Percentiles rank a stretch among this genome's conserved stretches.
Conservation (phyloP, 2,888 invertebrate genomes). For the Drosophila vallismaia region DNA sequence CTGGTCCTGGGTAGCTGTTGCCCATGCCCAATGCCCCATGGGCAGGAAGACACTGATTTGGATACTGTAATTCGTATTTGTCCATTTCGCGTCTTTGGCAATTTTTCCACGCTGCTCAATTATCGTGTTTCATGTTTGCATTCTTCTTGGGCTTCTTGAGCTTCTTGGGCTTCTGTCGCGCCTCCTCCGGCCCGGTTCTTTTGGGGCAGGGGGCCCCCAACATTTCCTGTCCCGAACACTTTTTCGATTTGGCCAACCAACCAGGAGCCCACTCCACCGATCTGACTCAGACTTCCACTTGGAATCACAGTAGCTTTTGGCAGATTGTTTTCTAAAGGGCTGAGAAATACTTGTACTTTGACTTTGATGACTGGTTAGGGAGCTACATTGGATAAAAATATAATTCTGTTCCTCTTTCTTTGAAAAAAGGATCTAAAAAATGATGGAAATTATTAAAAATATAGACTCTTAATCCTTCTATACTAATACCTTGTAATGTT, state of each 20-base stretch:
- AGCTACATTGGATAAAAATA: neutral
- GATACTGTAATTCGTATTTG: conserved; percentile 80
- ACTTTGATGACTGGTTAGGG: conserved; percentile 4
- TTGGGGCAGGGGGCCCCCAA: conserved; percentile 23
- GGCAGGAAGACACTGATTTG: conserved; percentile 77
- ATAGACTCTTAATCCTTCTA: neutral
- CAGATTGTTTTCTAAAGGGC: conserved; percentile 40
- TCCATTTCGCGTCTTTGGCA: conserved; percentile 78
- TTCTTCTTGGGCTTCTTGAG: conserved; percentile 54
- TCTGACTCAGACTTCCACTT: neutral
- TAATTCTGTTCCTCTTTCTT: neutral
- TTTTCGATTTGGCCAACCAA: conserved; percentile 63
- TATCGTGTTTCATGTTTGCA: conserved; percentile 77
- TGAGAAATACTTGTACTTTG: neutral
- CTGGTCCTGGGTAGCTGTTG: conserved; percentile 24
- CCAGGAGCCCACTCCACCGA: conserved; percentile 31
- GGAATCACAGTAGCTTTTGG: conserved; percentile 59
- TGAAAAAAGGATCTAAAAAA: no score
- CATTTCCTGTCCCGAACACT: conserved; percentile 76
- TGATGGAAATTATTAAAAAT: no score
- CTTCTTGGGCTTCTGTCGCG: conserved; percentile 59
- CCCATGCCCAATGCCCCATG: conserved; percentile 39
- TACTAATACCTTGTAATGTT: neutral
- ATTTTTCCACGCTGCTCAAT: conserved; percentile 80
- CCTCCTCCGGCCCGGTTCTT: conserved; percentile 32